A percentile compares a stretch with the other conserved stretches of the same genome.
phyloP scores from a whole-genome alignment of 1,140 invertebrate species.

The Ditylenchus dipsaci region DNA sequence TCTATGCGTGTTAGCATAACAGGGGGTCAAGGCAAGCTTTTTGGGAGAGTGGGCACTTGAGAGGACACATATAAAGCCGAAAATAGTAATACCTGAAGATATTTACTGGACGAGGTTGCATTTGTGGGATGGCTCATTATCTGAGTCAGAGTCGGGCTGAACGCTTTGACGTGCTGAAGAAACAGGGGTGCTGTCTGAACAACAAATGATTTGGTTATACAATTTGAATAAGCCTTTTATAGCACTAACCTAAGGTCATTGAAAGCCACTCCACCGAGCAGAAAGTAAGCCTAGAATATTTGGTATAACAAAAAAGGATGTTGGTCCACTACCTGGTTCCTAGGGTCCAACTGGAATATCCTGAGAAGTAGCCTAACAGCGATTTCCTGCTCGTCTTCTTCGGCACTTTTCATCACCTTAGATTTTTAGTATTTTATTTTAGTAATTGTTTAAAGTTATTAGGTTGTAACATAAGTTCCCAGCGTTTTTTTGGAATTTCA shows the following conservation, averaged over 20 bases:
- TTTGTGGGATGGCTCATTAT: slow-evolving; percentile 44
- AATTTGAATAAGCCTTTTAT: too few species aligned
- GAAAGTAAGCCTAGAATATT: slow-evolving; percentile 28
- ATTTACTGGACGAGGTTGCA: slow-evolving; percentile 45
- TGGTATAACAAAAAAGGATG: too few species aligned
- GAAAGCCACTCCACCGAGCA: slow-evolving; percentile 10
- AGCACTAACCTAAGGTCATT: slow-evolving; percentile 14
- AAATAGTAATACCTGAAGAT: too few species aligned
- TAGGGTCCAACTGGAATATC: neutral
- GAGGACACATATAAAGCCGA: too few species aligned
- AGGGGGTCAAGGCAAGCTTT: too few species aligned
- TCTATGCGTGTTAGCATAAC: too few species aligned
- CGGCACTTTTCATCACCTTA: slow-evolving; percentile 33
- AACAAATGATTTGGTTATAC: too few species aligned
- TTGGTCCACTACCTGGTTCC: neutral
- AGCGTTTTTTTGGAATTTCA: too few species aligned
- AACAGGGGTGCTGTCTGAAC: slow-evolving; percentile 36
- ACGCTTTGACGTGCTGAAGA: slow-evolving; percentile 41
- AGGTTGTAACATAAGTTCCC: too few species aligned
- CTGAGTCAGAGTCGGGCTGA: slow-evolving; percentile 42
- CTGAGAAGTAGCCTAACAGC: slow-evolving; percentile 17
- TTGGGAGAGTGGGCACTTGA: too few species aligned
- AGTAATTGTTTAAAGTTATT: neutral
- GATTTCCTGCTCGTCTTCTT: slow-evolving; percentile 48
- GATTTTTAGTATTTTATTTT: too few species aligned